Evolutionary conservation across 2,113 vertebrate genomes (phyloP).

Genomic region (Forbesichthys papilliferus): DNA sequence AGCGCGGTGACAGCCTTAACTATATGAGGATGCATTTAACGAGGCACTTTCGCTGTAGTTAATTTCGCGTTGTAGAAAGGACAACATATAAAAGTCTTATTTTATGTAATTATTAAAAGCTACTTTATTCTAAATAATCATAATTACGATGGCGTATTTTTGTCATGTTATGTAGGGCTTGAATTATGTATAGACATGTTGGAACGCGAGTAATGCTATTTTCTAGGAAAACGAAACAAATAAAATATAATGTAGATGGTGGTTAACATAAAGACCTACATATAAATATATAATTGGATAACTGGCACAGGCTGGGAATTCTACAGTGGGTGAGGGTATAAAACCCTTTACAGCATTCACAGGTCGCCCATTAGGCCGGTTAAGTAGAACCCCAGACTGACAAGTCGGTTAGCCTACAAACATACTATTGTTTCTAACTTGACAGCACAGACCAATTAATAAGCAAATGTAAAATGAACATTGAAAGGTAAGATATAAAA

Average conservation of each 20-base stretch:
- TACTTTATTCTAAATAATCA: background rate
- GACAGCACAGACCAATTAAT: constrained; percentile 77
- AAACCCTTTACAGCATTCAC: constrained; percentile 49
- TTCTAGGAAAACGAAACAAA: background rate
- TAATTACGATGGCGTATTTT: background rate
- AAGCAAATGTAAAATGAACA: constrained; percentile 49
- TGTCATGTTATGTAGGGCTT: background rate
- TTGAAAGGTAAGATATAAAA: constrained; percentile 62
- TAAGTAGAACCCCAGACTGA: constrained; percentile 74
- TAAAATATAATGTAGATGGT: background rate
- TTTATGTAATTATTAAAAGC: background rate
- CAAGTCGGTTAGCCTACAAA: constrained; percentile 71
- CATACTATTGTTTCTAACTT: constrained; percentile 76
- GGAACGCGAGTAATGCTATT: background rate
- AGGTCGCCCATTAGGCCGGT: constrained; percentile 74
- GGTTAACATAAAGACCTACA: background rate
- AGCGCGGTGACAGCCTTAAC: constrained; percentile 64
- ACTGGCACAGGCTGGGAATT: constrained; percentile 62
- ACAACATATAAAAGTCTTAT: background rate
- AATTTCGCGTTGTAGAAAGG: constrained; percentile 1
- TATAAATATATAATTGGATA: constrained; percentile 67
- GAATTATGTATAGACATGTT: background rate
- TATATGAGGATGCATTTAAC: constrained; percentile 55
- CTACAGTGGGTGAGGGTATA: constrained; percentile 49
- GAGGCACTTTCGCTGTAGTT: constrained; percentile 17